Evolutionary conservation across 2,888 invertebrate species (phyloP), one percentile per base, ranked within the genome.

Genomic region (Acheta domesticus): DNA sequence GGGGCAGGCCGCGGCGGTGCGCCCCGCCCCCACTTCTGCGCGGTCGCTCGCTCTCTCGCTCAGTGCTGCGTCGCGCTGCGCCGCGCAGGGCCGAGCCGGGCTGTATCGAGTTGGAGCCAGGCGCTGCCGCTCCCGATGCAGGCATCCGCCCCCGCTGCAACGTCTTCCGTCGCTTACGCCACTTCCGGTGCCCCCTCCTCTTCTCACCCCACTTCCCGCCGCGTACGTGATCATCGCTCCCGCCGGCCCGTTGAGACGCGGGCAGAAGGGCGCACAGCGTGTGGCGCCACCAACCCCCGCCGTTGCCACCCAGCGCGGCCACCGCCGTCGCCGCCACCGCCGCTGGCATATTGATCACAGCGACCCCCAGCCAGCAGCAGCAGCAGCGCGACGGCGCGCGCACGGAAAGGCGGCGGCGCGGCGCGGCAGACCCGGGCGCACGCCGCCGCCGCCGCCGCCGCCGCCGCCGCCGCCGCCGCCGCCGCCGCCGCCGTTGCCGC

Each of bases 331-430:
- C 36, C 36, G 8, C n/a, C 62, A 4, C 62, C 62, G 62, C n/a
- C 62, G 62, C 62, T 62, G 62, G 16, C 62, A 62, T 62, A 62
- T 62, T 62, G 77, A 36, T 75, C 36, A 36, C 50, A 19, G 49
- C 21, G 21, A 49, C 21, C 77, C 49, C 77, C 49, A 20, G 77
- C 1, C n/a, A 19, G 48, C 77, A 48, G n/a, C 77, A 48, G n/a
- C n/a, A 48, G n/a, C n/a, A 49, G 48, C 49, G 75, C 75, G 75
- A 20, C 75, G 21, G 75, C n/a, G 75, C 21, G 21, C 49, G 49
- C 49, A 49, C 62, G 14, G 16, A n/a, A 62, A n/a, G n/a, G 62
- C 62, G 62, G 16, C 14, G n/a, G 62, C 62, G 62, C 36, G 36
- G 36, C 36, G 36, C 36, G 36, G 36, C 5, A 36, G 36, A 36